A percentile compares a stretch with the other conserved stretches of the same genome.
Evolutionary conservation across 2,888 invertebrate genomes (phyloP).

Genomic region (Epicampocera succincta): DNA sequence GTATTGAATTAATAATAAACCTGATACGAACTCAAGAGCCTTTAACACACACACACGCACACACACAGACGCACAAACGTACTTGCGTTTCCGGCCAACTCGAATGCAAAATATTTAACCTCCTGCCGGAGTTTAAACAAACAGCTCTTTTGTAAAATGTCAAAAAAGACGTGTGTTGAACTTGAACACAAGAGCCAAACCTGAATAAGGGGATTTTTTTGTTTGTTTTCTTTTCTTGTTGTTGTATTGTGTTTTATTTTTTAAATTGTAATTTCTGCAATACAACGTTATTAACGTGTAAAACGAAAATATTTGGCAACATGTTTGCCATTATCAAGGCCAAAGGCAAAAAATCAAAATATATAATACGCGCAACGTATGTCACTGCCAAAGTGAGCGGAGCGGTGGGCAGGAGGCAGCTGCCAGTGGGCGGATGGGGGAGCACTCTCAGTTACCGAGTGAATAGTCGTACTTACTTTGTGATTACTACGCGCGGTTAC

Average conservation of each 20-base stretch:
- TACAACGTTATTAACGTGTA: constrained; percentile 63
- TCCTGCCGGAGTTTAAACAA: constrained; percentile 38
- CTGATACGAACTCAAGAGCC: not conserved
- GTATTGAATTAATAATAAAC: constrained; percentile 71
- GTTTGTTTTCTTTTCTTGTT: not conserved
- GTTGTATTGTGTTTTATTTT: constrained; percentile 27
- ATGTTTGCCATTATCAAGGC: constrained; percentile 78
- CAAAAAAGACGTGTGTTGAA: constrained; percentile 68
- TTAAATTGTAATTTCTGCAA: constrained; percentile 43
- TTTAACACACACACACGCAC: not conserved
- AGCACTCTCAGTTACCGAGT: constrained; percentile 19
- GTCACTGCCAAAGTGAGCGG: constrained; percentile 47
- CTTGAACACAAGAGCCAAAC: constrained; percentile 69
- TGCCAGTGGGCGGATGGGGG: no score
- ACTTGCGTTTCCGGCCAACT: not conserved
- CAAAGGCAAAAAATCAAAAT: constrained; percentile 55
- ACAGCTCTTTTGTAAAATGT: constrained; percentile 66
- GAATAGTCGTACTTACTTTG: constrained; percentile 55
- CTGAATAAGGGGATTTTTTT: constrained; percentile 60
- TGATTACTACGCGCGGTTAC: constrained; percentile 81
- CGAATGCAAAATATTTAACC: constrained; percentile 25
- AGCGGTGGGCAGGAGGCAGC: constrained; percentile 56
- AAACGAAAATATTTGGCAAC: constrained; percentile 77
- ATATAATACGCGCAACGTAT: constrained; percentile 72
- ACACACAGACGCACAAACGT: no score